Evolutionary conservation across 1,140 invertebrate genomes (phyloP).

Genomic region (Arctopsyche grandis): DNA sequence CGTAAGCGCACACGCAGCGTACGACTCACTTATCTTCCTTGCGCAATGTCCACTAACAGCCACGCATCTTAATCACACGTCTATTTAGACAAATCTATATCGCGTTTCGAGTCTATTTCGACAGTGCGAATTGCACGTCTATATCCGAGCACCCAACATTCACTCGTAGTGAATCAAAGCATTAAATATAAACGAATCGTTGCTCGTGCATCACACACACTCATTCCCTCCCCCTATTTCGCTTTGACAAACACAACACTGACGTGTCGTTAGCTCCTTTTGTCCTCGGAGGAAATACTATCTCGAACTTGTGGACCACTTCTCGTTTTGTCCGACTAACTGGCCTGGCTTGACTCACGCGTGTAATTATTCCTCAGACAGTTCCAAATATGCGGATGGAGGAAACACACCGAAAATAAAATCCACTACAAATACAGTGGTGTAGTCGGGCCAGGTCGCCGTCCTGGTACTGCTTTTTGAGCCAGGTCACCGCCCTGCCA

Average conservation of each 20-base stretch:
- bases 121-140: neutral
- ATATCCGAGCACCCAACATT: neutral
- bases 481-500: too few relatives aligned
- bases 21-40: too few relatives aligned
- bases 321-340: neutral
- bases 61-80: neutral
- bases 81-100: conserved; percentile 30
- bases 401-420: conserved; percentile 27
- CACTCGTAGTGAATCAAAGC: conserved; percentile 2
- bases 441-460: too few relatives aligned
- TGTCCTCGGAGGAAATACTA: neutral
- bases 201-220: neutral
- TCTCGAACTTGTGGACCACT: too few relatives aligned
- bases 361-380: conserved; percentile 42
- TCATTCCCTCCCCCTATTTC: neutral
- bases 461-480: too few relatives aligned
- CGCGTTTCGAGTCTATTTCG: conserved; percentile 12
- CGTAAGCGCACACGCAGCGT: too few relatives aligned
- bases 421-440: too few relatives aligned
- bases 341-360: conserved; percentile 33
- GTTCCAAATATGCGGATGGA: conserved; percentile 38
- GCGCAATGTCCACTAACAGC: neutral
- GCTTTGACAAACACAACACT: neutral
- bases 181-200: conserved; percentile 22
- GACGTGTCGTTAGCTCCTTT: neutral